Evolutionary conservation across 92 coral and sea anemone species (phyloP).

Genomic region (Virgularia gustaviana): DNA sequence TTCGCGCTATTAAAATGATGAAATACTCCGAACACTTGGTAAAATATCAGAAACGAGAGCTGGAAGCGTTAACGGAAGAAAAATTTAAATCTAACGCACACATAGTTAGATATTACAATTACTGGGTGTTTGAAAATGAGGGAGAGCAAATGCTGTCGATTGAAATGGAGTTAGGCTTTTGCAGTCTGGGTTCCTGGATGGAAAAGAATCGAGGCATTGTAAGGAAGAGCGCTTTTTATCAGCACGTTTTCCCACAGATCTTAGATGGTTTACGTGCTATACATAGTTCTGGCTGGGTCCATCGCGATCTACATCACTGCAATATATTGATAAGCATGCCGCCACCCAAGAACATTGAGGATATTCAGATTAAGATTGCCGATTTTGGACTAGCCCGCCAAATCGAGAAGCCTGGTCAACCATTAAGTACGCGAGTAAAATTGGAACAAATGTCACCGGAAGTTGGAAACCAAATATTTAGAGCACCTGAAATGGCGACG

Average conservation of each 20-base stretch:
- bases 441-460: background rate
- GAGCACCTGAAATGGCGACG: conserved; percentile 12
- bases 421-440: background rate
- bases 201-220: background rate
- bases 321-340: conserved; percentile 19
- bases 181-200: background rate
- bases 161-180: background rate
- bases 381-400: conserved; percentile 24
- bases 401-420: background rate
- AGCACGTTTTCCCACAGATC: conserved; percentile 18
- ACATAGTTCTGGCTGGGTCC: conserved; percentile 19
- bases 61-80: background rate
- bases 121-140: background rate
- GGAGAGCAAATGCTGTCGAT: background rate
- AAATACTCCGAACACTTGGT: background rate
- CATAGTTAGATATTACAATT: background rate
- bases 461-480: background rate
- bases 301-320: conserved; percentile 12
- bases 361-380: conserved; percentile 12
- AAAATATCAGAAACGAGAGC: conserved; percentile 5
- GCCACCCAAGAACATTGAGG: background rate
- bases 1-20: conserved; percentile 15
- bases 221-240: background rate
- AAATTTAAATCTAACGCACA: background rate
- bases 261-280: conserved; percentile 10